Conservation (phyloP, 2,113 vertebrate species). For the Macquaria ambigua region DNA sequence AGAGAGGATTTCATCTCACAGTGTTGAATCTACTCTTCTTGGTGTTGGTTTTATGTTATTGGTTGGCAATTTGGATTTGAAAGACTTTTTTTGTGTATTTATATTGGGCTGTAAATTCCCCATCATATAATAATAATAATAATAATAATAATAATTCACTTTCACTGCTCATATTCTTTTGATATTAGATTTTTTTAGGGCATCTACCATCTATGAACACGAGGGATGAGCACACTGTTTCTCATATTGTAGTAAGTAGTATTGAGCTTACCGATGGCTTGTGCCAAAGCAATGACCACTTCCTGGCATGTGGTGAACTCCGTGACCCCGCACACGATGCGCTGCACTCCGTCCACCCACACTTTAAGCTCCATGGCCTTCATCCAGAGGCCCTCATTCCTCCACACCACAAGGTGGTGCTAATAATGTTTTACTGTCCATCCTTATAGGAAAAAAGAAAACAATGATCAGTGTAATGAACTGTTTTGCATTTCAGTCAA, state of each 20-base stretch:
- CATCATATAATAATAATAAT: background rate
- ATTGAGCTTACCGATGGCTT: constrained; percentile 92
- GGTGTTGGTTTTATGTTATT: background rate
- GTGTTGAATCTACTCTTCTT: constrained; percentile 10
- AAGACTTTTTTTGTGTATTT: background rate
- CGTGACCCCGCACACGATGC: constrained; percentile 96
- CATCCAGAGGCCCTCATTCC: constrained; percentile 80
- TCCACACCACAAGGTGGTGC: constrained; percentile 63
- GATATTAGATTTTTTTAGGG: background rate
- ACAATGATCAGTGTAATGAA: background rate
- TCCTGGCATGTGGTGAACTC: constrained; percentile 98
- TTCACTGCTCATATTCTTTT: background rate
- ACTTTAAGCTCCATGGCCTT: constrained; percentile 97
- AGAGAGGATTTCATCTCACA: background rate
- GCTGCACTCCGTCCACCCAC: constrained; percentile 98
- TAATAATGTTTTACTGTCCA: constrained; percentile 50
- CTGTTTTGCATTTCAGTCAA: background rate
- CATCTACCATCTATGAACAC: background rate
- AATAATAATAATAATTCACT: background rate
- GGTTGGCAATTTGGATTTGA: background rate
- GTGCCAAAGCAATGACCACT: constrained; percentile 96
- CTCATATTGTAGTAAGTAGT: background rate
- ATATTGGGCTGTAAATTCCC: background rate
- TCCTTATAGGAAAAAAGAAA: constrained; percentile 38
- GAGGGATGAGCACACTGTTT: background rate